Percentiles rank a stretch among this genome's conserved stretches.
Conservation (phyloP, 2,888 invertebrate species). For the Lasioglossum leucozonium region DNA sequence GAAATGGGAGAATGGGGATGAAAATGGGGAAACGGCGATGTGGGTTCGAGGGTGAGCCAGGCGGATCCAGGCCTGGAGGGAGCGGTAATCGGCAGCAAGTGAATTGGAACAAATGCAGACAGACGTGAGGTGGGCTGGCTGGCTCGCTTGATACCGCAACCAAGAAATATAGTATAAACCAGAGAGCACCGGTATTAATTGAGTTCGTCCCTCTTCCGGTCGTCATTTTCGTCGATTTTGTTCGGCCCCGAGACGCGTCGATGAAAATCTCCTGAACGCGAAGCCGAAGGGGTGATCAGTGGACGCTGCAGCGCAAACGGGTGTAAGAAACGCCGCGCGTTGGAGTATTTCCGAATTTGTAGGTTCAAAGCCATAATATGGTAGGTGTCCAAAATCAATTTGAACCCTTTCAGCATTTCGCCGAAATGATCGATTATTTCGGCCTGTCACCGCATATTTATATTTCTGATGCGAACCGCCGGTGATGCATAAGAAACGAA, state of each 20-base stretch:
- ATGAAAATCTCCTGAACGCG: slow-evolving; percentile 54
- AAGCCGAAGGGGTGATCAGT: background rate
- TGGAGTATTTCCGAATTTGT: background rate
- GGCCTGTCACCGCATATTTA: too few species aligned
- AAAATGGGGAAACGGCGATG: slow-evolving; percentile 69
- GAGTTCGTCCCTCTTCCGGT: slow-evolving; percentile 69
- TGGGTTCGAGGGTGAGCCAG: slow-evolving; percentile 63
- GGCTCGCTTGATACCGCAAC: slow-evolving; percentile 70
- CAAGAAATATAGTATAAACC: slow-evolving; percentile 74
- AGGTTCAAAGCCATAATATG: too few species aligned
- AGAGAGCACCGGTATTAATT: slow-evolving; percentile 73
- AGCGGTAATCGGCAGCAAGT: slow-evolving; percentile 80
- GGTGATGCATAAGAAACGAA: too few species aligned
- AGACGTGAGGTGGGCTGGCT: slow-evolving; percentile 75
- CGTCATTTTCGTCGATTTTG: slow-evolving; percentile 47
- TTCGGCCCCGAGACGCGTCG: slow-evolving; percentile 67
- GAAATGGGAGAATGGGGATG: slow-evolving; percentile 73
- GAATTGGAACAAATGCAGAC: slow-evolving; percentile 81
- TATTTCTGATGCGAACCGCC: too few species aligned
- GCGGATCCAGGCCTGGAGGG: slow-evolving; percentile 65
- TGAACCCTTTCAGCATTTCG: too few species aligned
- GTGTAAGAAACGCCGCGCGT: background rate
- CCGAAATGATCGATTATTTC: too few species aligned
- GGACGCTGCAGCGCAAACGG: background rate
- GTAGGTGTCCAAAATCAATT: too few species aligned